Evolutionary conservation across 2,797 vertebrate genomes (phyloP).

Genomic region (Spondyliosoma cantharus): DNA sequence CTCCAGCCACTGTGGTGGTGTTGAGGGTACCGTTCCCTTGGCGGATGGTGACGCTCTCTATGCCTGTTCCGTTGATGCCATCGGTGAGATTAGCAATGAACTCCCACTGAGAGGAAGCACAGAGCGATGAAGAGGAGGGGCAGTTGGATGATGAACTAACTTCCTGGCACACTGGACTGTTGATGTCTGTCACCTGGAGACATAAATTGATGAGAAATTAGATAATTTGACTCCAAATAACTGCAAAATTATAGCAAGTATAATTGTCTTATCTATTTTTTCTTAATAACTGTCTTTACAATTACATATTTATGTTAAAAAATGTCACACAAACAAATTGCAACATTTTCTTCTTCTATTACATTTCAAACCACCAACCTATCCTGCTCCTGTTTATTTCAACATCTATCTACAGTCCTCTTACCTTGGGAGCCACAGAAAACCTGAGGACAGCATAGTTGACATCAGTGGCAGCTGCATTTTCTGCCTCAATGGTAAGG

Average conservation of each 20-base stretch:
- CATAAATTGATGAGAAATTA: neutral
- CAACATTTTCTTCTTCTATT: neutral
- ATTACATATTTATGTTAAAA: neutral
- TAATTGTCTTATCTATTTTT: neutral
- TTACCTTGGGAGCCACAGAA: slow-evolving; percentile 72
- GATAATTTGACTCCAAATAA: too few relatives aligned
- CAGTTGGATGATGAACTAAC: slow-evolving; percentile 55
- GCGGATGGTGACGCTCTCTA: slow-evolving; percentile 56
- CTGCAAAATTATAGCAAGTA: too few relatives aligned
- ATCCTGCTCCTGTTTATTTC: neutral
- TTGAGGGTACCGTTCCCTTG: slow-evolving; percentile 72
- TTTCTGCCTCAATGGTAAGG: slow-evolving; percentile 75
- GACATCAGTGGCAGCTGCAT: slow-evolving; percentile 56
- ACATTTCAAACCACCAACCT: neutral
- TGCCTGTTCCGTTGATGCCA: slow-evolving; percentile 74
- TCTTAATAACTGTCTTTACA: neutral
- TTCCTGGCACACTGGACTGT: slow-evolving; percentile 61
- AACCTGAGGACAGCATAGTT: slow-evolving; percentile 77
- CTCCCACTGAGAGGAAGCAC: slow-evolving; percentile 68
- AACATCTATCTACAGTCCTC: neutral
- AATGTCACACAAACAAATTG: neutral
- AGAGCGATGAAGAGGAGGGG: slow-evolving; percentile 51
- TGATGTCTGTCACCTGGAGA: slow-evolving; percentile 72
- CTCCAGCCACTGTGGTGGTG: slow-evolving; percentile 45
- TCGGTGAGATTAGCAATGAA: slow-evolving; percentile 76